Evolutionary conservation across 2,113 vertebrate genomes (phyloP), one percentile per base, ranked within the genome.

Genomic region (Tenrec ecaudatus): DNA sequence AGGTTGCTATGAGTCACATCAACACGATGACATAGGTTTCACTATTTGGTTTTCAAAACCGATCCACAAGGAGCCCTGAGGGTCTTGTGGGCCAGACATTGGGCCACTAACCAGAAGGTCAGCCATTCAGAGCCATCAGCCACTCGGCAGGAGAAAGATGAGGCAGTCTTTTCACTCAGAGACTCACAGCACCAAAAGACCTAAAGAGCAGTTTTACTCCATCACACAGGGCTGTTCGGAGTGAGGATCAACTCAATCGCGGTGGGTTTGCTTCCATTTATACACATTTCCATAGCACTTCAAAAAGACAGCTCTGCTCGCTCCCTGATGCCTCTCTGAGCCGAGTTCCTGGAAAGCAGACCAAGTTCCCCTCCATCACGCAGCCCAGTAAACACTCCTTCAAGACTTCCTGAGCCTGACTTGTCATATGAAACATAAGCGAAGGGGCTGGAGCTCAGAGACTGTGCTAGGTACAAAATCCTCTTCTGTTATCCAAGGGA

Each of bases 291-390:
- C 75, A 76, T 23, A 36, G 71, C 17, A n/a, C n/a, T 16, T 15
- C 31, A 23, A 4, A 76, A 47, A 80, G 83, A 43, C n/a, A 40
- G 3, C 57, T 83, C 33, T 47, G 8, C 17, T 27, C 29, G 27
- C 31, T 31, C 47, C 40, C 73, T 17, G 6, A 2, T 33, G 43
- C 58, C 47, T 38, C 47, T 53, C 62, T 16, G 31, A 68, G 69
- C 11, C 11, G 6, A 60, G 62, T 85, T 78, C 90, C 87, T 62
- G 25, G 92, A 94, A 75, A 95, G 90, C 66, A 43, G 91, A 25
- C 73, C 84, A 14, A 25, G 12, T 15, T 53, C 53, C 79, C 47
- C 33, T 66, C 90, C 84, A 36, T 40, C 53, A 16, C 71, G 62
- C 53, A 71, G 76, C 0, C 31, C 16, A 69, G 43, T 86, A 38